A percentile compares a stretch with the other conserved stretches of the same genome.
phyloP scores from a whole-genome alignment of 2,888 invertebrate species.

The Agonopterix arenella region DNA sequence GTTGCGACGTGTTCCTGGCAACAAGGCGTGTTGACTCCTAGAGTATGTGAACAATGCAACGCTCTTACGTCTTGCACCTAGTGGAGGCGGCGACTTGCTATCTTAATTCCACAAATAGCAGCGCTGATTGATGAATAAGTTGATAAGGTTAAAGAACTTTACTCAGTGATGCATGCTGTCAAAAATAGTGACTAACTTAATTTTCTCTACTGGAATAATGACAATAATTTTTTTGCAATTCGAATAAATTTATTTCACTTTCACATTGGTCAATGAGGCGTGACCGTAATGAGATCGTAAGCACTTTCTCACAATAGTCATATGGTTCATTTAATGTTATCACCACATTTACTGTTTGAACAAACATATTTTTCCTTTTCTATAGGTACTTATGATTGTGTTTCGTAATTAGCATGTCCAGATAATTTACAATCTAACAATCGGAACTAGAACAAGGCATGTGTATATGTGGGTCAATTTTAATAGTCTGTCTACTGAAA shows the following conservation, averaged over 20 bases:
- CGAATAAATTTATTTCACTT: constrained; percentile 13
- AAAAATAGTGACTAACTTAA: no score
- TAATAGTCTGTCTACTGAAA: no score
- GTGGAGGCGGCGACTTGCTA: constrained; percentile 29
- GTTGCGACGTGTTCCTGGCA: constrained; percentile 61
- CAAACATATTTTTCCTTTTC: no score
- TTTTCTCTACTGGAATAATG: background rate
- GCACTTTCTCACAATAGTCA: no score
- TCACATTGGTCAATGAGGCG: constrained; percentile 12
- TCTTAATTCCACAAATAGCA: constrained; percentile 42
- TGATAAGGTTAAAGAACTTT: constrained; percentile 48
- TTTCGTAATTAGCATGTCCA: no score
- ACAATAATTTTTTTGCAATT: background rate
- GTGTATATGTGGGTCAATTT: no score
- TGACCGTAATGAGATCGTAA: constrained; percentile 5
- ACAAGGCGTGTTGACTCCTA: constrained; percentile 54
- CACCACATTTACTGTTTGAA: no score
- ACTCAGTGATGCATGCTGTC: background rate
- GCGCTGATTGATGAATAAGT: constrained; percentile 36
- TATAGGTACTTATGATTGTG: no score
- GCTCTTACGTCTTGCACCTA: constrained; percentile 14
- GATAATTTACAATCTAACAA: no score
- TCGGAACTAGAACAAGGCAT: no score
- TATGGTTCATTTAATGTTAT: no score
- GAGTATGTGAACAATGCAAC: constrained; percentile 65